phyloP scores from a whole-genome alignment of 2,888 invertebrate species.

The Scaptomyza reducta region DNA sequence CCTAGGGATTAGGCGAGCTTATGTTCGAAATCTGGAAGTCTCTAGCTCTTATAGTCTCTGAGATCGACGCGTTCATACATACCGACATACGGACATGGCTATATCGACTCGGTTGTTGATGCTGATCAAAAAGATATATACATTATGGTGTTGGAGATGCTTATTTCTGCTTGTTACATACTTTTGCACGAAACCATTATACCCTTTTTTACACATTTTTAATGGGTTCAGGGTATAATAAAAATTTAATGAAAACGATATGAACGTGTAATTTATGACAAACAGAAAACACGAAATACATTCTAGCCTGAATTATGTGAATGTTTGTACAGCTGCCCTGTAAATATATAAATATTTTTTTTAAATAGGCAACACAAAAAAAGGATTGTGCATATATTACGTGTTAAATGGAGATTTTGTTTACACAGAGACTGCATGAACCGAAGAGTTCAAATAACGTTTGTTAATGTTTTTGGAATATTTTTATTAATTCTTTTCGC shows the following conservation, averaged over 20 bases:
- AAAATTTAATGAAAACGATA: slow-evolving; percentile 10
- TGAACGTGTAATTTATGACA: slow-evolving; percentile 29
- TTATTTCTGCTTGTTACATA: too few species aligned
- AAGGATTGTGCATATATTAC: neutral
- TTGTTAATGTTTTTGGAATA: neutral
- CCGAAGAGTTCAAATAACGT: neutral
- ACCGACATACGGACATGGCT: too few species aligned
- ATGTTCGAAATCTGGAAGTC: too few species aligned
- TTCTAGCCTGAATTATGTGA: slow-evolving; percentile 13
- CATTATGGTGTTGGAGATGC: too few species aligned
- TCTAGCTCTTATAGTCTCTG: too few species aligned
- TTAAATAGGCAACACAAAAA: neutral
- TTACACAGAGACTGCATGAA: neutral
- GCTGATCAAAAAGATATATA: too few species aligned
- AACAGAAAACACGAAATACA: slow-evolving; percentile 1
- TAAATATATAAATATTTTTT: neutral
- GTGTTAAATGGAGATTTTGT: neutral
- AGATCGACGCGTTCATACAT: too few species aligned
- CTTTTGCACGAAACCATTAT: too few species aligned
- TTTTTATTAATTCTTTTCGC: neutral
- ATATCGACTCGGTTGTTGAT: too few species aligned
- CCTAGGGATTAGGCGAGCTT: too few species aligned
- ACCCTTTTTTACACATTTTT: too few species aligned
- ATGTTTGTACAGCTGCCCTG: slow-evolving; percentile 1
- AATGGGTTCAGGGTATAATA: too few species aligned